Conservation (phyloP, 2,888 invertebrate genomes). For the Mechanitis mazaeus region DNA sequence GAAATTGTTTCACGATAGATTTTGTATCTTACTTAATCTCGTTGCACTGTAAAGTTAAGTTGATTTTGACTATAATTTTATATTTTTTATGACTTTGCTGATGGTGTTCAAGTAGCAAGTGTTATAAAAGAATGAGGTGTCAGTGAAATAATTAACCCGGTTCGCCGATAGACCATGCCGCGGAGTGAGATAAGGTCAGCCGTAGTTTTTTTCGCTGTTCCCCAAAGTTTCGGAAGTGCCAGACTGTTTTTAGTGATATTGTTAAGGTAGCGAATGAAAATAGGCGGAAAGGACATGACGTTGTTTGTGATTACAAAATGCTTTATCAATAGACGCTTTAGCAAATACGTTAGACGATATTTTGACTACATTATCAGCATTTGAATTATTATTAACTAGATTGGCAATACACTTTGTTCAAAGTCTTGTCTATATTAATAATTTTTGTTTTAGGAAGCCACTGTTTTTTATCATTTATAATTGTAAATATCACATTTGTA, state of each 20-base stretch:
- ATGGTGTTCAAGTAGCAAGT: slow-evolving; percentile 35
- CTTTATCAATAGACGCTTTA: slow-evolving; percentile 74
- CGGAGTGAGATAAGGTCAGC: slow-evolving; percentile 67
- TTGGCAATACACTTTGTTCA: slow-evolving; percentile 45
- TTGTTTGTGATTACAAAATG: slow-evolving; percentile 74
- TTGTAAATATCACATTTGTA: slow-evolving; percentile 37
- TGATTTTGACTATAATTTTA: slow-evolving; percentile 11
- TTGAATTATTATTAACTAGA: slow-evolving; percentile 43
- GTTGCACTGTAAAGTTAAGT: slow-evolving; percentile 13
- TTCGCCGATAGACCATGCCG: slow-evolving; percentile 51
- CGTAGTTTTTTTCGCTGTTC: slow-evolving; percentile 73
- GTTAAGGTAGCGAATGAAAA: slow-evolving; percentile 69
- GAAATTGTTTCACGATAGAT: slow-evolving; percentile 53
- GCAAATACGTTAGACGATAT: slow-evolving; percentile 66
- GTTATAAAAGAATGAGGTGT: slow-evolving; percentile 23
- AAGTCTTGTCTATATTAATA: slow-evolving; percentile 52
- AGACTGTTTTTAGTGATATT: slow-evolving; percentile 72
- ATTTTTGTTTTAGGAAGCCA: slow-evolving; percentile 52
- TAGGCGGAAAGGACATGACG: slow-evolving; percentile 61
- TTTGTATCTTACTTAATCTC: slow-evolving; percentile 18
- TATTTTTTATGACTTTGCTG: slow-evolving; percentile 18
- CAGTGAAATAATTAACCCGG: slow-evolving; percentile 60
- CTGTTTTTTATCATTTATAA: slow-evolving; percentile 49
- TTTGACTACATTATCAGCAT: slow-evolving; percentile 65
- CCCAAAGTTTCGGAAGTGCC: slow-evolving; percentile 72